phyloP scores from a whole-genome alignment of 2,113 vertebrate genomes.

The Argyrosomus japonicus region DNA sequence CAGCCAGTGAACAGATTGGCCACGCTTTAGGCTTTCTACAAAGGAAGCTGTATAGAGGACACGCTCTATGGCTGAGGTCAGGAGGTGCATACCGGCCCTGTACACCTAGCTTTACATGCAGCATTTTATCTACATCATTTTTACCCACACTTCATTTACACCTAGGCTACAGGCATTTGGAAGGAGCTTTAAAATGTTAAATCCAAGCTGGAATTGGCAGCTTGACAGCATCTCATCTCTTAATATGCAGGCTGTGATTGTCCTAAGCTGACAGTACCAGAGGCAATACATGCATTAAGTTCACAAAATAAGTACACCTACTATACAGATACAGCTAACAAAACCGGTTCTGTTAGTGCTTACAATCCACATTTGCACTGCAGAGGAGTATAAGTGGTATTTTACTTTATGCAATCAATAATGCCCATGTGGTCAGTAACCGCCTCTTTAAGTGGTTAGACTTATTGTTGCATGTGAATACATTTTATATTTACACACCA shows the following conservation, averaged over 20 bases:
- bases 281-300: not conserved
- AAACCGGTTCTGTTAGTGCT: not conserved
- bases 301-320: no score
- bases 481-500: not conserved
- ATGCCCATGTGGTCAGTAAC: not conserved
- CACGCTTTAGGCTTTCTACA: conserved; percentile 25
- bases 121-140: not conserved
- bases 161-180: not conserved
- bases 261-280: not conserved
- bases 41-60: not conserved
- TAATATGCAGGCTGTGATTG: not conserved
- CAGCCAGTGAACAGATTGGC: conserved; percentile 60
- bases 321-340: not conserved
- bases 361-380: not conserved
- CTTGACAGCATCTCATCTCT: not conserved
- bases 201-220: not conserved
- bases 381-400: not conserved
- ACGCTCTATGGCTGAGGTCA: not conserved
- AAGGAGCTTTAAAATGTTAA: not conserved
- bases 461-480: not conserved
- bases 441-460: not conserved
- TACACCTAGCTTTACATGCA: not conserved
- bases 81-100: not conserved
- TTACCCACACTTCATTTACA: not conserved
- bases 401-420: conserved; percentile 1